Base-by-base conservation (phyloP, 2,888 invertebrate species). In the Ochropleura leucogaster region DNA sequence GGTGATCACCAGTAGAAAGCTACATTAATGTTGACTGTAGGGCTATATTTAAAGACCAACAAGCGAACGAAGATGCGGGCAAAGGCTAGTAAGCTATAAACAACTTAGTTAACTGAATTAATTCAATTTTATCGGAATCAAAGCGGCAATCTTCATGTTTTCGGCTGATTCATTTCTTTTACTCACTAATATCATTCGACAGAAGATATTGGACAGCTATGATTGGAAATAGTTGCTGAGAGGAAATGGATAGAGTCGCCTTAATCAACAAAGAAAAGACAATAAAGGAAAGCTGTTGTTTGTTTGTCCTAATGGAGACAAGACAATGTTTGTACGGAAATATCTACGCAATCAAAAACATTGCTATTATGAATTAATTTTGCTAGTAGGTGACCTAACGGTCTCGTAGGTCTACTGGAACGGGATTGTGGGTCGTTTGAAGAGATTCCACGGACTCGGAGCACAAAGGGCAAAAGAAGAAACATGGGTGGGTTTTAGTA, bases 261-360 rank as follows among this genome's bases (percentile, higher is more conserved):
- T 42, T 63, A 63, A 78, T 78, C 53, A 78, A 62, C 51, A 62
- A 30, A 62, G n/a, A 16, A 68, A 46, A 60, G 40, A 14, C 57
- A 77, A 60, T 49, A 20, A 40, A 82, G 14, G 20, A 42, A 49
- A 67, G 4, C 7, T 44, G 42, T 64, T 53, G 12, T 64, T 51
- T 63, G 6, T 64, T 18, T 20, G 49, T 59, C 3, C 9, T 65
- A 20, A 55, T 82, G 40, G 49, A 62, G 12, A 44, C n/a, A 12
- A 46, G 18, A 18, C 10, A 20, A 40, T 40, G 16, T 57, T 77
- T 70, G 16, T 8, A 8, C 7, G 12, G n/a, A 30, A 44, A 59
- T 10, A 12, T 30, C 4, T 63, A 46, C 40, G 10, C n/a, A 7
- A 5, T 7, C 40, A 6, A 72, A 51, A 12, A 46, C n/a, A 55